Conservation (phyloP, 1,140 invertebrate genomes). For the Phenacoccus solenopsis region DNA sequence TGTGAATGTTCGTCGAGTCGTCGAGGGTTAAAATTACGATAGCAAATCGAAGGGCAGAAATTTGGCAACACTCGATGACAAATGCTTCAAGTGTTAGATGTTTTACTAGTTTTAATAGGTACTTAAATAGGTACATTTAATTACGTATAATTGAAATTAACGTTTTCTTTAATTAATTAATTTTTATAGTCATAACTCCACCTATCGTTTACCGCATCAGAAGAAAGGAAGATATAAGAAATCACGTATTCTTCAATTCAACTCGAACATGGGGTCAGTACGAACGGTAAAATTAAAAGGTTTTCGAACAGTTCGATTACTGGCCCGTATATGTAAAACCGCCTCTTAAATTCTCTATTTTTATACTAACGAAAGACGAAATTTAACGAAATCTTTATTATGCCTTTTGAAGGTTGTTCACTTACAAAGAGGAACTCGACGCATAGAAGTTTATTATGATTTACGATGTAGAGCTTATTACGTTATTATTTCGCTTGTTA, state of each 20-base stretch:
- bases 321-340: background rate
- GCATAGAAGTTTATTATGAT: no score
- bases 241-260: background rate
- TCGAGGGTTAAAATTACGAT: no score
- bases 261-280: constrained; percentile 8
- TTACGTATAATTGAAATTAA: constrained; percentile 12
- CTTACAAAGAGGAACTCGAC: background rate
- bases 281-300: constrained; percentile 10
- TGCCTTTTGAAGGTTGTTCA: constrained; percentile 1
- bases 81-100: no score
- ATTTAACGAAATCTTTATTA: no score
- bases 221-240: constrained; percentile 12
- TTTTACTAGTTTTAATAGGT: no score
- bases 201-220: background rate
- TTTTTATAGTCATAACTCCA: constrained; percentile 13
- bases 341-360: no score
- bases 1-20: no score
- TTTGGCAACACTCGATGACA: no score
- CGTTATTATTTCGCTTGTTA: background rate
- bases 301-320: constrained; percentile 13
- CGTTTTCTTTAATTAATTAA: constrained; percentile 30
- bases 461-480: background rate
- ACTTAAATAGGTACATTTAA: background rate
- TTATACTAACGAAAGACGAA: no score
- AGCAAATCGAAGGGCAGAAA: no score